Base-by-base conservation (phyloP, 2,113 vertebrate species). In the Osmerus mordax region DNA sequence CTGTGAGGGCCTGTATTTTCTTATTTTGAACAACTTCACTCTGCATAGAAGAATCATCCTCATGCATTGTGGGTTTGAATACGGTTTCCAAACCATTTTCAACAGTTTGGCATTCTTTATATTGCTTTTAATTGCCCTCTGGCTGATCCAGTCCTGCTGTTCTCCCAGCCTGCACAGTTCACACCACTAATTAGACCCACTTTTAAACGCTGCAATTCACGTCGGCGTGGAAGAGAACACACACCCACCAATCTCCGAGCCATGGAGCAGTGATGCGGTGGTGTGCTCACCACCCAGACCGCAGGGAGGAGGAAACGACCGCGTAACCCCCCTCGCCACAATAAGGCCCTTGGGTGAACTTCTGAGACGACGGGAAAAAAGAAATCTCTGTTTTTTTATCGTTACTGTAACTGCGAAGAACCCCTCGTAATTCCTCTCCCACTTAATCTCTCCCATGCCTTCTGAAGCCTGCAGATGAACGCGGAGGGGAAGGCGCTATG, bases 121-220 rank as follows among this genome's bases (percentile, higher is more conserved):
- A 72, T 65, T 63, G 83, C 78, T 73, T 81, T 84, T 85, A 83
- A 86, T 88, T 88, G 86, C 83, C 82, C 82, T 76, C 78, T 73
- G 73, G 72, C 78, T 60, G 53, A 82, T 86, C 64, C 60, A 32
- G 74, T 74, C 70, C 56, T 71, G 79, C 76, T 76, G 70, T 62
- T 75, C 66, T 73, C 65, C 18, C 32, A 73, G 77, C 23, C 77
- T 74, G 82, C 87, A 75, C 77, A 80, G 67, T 85, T 79, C 78
- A 78, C 70, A 87, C 89, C 85, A 86, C 87, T 87, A 88, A 90
- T 89, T 88, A 78, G 73, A 77, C 87, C 85, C 72, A 79, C 75
- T 82, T 80, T 80, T 75, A 81, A 47, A 47, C 8, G 41, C 84
- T 83, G 79, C 72, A 73, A 73, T 84, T 87, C 84, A 82, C 84